These are phyloP conservation scores for Sciaenops ocellatus DNA, from an alignment of 2,797 vertebrate genomes.

Conservation along the genomic window DNA sequence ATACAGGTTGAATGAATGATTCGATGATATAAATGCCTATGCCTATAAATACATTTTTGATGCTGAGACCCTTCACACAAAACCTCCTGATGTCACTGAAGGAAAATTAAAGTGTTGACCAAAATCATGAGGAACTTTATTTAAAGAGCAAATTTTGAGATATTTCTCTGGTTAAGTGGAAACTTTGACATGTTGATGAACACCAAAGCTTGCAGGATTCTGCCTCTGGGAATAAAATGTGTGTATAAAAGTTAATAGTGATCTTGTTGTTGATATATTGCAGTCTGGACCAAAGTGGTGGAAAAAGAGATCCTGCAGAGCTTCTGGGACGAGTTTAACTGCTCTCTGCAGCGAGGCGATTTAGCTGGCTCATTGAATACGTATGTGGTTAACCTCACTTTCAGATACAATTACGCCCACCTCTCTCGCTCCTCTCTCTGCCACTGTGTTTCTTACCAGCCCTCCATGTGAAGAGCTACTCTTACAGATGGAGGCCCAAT, in stretches of 20 bases:
- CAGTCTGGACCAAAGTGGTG: neutral
- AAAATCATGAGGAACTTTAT: neutral
- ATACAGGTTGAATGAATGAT: conserved; percentile 25
- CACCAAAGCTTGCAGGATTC: neutral
- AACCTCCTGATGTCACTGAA: neutral
- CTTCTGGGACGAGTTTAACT: conserved; percentile 37
- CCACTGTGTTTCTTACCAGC: conserved; percentile 59
- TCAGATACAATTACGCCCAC: conserved; percentile 72
- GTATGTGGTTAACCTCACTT: conserved; percentile 71
- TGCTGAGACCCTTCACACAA: neutral
- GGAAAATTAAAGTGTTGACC: neutral
- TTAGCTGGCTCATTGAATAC: conserved; percentile 45
- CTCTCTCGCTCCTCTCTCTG: conserved; percentile 48
- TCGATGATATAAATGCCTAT: conserved; percentile 28
- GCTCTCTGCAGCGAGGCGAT: conserved; percentile 46
- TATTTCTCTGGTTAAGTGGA: neutral
- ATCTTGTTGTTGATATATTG: neutral
- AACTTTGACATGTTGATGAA: neutral
- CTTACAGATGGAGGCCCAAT: conserved; percentile 49
- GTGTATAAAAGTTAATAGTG: neutral
- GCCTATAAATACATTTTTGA: no score
- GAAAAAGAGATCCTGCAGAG: conserved; percentile 17
- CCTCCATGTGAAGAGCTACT: conserved; percentile 62
- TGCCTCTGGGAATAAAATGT: neutral
- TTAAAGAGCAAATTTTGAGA: no score